Base-by-base conservation (phyloP, 2,888 invertebrate genomes). In the Dorcus hopei region DNA sequence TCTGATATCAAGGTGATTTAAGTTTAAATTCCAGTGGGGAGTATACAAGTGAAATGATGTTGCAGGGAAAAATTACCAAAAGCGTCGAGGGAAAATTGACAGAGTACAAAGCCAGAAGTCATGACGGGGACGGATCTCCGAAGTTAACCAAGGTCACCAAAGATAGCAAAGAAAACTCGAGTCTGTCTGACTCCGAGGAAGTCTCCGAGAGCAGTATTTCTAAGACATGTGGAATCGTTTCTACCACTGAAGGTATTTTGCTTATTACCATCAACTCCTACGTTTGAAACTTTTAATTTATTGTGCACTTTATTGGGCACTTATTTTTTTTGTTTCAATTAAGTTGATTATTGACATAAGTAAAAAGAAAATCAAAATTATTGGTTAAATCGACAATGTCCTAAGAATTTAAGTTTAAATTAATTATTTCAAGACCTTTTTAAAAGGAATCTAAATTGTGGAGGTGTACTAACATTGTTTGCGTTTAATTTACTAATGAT, bases 71-170 rank as follows among this genome's bases (percentile, higher is more conserved):
- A 78, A 86, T 90, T 61, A 86, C 89, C 41, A 90, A 89, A 73
- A 89, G 89, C 40, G 89, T 90, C 49, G 90, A 90, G 72, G 90
- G 89, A 61, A 90, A 88, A 79, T 81, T 89, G 57, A 87, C 86
- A 8, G 85, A 85, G 69, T 86, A 86, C 57, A 88, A 89, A 66
- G 64, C 74, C 1, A 68, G 77, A 58, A 66, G 68, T 47, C 73
- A 71, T n/a, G 68, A 68, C 39, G 63, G 60, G 9, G 77, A 76
- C 45, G 70, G 71, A 19, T 73, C 75, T 0, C 74, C 74, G 47
- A 68, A 66, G 54, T 66, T 61, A 23, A 53, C 56, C 40, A 82
- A 80, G 68, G 80, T 80, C 45, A 82, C 80, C 70, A 74, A 76
- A 59, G 75, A 81, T 57, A 75, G 81, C 54, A 84, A 80, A 64